Evolutionary conservation across 2,888 invertebrate species (phyloP).

Genomic region (Labia minor): DNA sequence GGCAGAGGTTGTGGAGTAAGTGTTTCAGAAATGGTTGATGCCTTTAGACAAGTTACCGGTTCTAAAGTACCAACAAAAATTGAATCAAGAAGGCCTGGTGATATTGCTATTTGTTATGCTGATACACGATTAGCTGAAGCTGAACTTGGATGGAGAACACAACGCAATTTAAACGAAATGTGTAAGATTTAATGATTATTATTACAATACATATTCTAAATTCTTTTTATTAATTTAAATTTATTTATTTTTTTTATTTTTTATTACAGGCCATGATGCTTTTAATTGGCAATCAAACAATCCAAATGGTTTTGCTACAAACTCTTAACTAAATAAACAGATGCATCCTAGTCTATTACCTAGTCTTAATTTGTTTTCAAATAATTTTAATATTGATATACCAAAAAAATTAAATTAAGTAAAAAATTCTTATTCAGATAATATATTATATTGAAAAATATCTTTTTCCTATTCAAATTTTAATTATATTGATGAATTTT

Average conservation of each 20-base stretch:
- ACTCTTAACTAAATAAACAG: no score
- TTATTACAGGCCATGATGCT: constrained; percentile 49
- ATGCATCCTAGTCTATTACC: no score
- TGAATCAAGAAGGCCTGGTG: constrained; percentile 65
- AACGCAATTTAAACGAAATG: constrained; percentile 67
- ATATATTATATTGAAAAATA: no score
- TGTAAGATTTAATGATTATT: constrained; percentile 43
- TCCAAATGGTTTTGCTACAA: constrained; percentile 53
- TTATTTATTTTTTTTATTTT: constrained; percentile 5
- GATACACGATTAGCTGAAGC: constrained; percentile 64
- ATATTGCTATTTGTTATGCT: constrained; percentile 75
- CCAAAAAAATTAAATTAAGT: no score
- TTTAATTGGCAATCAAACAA: constrained; percentile 82
- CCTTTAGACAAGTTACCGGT: constrained; percentile 67
- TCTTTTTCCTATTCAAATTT: no score
- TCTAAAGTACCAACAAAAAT: constrained; percentile 60
- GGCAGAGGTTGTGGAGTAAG: constrained; percentile 81
- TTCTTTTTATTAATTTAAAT: neutral
- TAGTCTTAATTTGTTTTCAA: no score
- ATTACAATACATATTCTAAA: neutral
- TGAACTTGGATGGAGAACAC: constrained; percentile 74
- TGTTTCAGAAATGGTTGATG: constrained; percentile 72
- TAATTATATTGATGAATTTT: no score
- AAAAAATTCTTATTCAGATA: no score
- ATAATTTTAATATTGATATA: no score